phyloP scores from a whole-genome alignment of 2,888 invertebrate genomes.

The Harpalus rufipes region DNA sequence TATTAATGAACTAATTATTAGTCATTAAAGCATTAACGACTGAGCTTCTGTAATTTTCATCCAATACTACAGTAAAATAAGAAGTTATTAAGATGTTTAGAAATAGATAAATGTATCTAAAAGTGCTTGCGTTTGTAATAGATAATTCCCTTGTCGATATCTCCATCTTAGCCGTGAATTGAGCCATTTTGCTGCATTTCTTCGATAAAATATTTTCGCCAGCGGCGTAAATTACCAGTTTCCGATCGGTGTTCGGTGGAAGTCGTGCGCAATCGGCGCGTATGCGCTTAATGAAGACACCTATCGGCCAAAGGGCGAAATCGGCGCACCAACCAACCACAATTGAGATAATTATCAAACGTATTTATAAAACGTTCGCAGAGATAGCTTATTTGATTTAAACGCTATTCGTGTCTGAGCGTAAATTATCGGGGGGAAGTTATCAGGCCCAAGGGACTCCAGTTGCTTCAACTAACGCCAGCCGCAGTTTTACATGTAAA shows the following conservation, averaged over 20 bases:
- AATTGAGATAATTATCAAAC: constrained; percentile 67
- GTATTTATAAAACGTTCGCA: constrained; percentile 67
- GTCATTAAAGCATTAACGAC: not conserved
- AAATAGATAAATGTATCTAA: not conserved
- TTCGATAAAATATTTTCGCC: constrained; percentile 51
- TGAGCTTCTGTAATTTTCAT: not conserved
- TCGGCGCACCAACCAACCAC: constrained; percentile 40
- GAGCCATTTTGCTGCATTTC: constrained; percentile 53
- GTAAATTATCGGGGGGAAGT: constrained; percentile 57
- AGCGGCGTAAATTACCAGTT: constrained; percentile 53
- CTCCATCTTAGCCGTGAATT: constrained; percentile 10
- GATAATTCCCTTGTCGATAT: constrained; percentile 9
- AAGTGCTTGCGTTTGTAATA: not conserved
- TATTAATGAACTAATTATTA: constrained; percentile 25
- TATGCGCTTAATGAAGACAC: constrained; percentile 61
- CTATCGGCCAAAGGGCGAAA: constrained; percentile 63
- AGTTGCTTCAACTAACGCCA: constrained; percentile 31
- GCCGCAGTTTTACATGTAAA: constrained; percentile 55
- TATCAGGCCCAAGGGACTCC: constrained; percentile 53
- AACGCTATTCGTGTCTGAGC: constrained; percentile 51
- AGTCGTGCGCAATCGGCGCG: constrained; percentile 49
- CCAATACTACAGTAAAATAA: not conserved
- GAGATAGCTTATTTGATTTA: constrained; percentile 61
- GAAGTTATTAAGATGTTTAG: constrained; percentile 11
- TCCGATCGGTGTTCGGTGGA: constrained; percentile 19